Evolutionary conservation across 2,888 invertebrate genomes (phyloP).

Genomic region (Galerucella pusilla): DNA sequence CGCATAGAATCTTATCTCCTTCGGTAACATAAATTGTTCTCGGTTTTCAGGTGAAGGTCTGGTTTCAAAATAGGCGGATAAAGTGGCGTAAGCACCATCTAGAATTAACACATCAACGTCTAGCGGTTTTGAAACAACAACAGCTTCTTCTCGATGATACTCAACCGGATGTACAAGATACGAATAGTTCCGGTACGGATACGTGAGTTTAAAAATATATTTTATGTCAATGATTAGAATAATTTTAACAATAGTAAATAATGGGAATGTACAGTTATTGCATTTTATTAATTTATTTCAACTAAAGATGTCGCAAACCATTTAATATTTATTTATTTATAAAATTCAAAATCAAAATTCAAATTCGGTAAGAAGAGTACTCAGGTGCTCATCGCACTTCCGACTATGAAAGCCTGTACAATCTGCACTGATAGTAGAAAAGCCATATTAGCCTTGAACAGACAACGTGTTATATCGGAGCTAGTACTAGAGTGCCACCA

Average conservation of each 20-base stretch:
- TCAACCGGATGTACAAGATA: slow-evolving; percentile 66
- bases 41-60: slow-evolving; percentile 80
- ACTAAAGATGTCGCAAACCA: no score
- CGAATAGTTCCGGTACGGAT: slow-evolving; percentile 61
- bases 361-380: no score
- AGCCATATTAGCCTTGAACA: no score
- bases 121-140: slow-evolving; percentile 72
- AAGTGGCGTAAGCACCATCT: slow-evolving; percentile 96
- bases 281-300: no score
- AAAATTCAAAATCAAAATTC: no score
- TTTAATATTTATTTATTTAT: no score
- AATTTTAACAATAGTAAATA: neutral
- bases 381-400: no score
- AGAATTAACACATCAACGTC: slow-evolving; percentile 89
- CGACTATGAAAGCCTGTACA: no score
- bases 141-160: slow-evolving; percentile 65
- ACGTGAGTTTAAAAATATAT: slow-evolving; percentile 55
- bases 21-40: slow-evolving; percentile 5
- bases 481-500: no score
- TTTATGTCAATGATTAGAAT: neutral
- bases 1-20: slow-evolving; percentile 16
- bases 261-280: no score
- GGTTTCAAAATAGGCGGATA: slow-evolving; percentile 94
- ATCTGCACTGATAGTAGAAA: no score
- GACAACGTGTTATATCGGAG: no score